These are phyloP conservation scores for Pyrrhosoma nymphula DNA, from an alignment of 2,888 invertebrate species.

Conservation along the genomic window DNA sequence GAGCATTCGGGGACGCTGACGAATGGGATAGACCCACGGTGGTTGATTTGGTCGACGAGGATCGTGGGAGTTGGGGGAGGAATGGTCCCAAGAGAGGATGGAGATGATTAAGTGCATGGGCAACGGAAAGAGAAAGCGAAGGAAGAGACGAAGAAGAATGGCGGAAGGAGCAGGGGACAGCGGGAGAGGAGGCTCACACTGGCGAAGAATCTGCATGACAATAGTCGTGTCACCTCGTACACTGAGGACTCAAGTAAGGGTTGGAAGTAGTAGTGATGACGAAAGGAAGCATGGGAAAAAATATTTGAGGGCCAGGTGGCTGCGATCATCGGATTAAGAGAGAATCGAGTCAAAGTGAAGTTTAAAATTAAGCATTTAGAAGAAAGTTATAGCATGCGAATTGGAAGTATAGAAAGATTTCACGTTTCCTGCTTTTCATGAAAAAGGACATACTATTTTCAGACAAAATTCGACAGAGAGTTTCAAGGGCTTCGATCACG, in stretches of 20 bases:
- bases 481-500: no score
- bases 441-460: no score
- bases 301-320: not conserved
- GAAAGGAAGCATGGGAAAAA: not conserved
- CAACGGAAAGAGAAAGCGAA: not conserved
- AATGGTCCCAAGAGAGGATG: not conserved
- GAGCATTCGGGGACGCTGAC: not conserved
- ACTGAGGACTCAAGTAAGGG: not conserved
- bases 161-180: not conserved
- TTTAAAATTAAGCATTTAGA: no score
- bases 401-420: no score
- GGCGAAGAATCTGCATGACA: constrained; percentile 53
- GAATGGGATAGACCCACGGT: not conserved
- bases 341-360: no score
- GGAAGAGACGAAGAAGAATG: not conserved
- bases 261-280: not conserved
- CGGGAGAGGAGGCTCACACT: not conserved
- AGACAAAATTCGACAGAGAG: no score
- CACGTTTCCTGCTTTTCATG: no score
- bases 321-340: not conserved
- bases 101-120: not conserved
- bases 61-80: not conserved
- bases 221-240: constrained; percentile 28
- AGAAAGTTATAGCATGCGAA: no score
- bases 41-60: not conserved